A percentile compares a stretch with the other conserved stretches of the same genome.
These are phyloP conservation scores for Trichomycterus rosablanca DNA, from an alignment of 2,113 vertebrate genomes.

Conservation along the genomic window DNA sequence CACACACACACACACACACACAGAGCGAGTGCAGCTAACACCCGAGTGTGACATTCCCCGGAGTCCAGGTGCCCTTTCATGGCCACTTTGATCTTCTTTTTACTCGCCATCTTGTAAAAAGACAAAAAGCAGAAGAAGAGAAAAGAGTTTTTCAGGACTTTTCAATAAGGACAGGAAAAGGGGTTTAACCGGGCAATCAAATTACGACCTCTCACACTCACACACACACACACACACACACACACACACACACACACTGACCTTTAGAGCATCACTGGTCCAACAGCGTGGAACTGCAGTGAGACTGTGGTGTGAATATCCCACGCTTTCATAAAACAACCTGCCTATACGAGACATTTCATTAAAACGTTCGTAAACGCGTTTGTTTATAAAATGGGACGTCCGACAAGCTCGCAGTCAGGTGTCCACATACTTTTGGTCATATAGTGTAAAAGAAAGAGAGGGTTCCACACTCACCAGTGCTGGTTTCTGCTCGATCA, in stretches of 20 bases:
- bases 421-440: too few relatives aligned
- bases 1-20: not conserved
- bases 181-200: slow-evolving; percentile 33
- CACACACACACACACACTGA: not conserved
- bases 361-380: too few relatives aligned
- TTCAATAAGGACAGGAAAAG: slow-evolving; percentile 48
- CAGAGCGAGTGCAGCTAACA: slow-evolving; percentile 55
- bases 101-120: slow-evolving; percentile 64
- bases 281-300: too few relatives aligned
- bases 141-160: slow-evolving; percentile 45
- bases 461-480: not conserved
- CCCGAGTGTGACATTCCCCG: slow-evolving; percentile 64
- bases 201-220: slow-evolving; percentile 26
- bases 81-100: slow-evolving; percentile 65
- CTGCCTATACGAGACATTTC: too few relatives aligned
- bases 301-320: too few relatives aligned
- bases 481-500: not conserved
- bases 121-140: slow-evolving; percentile 46
- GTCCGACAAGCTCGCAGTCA: too few relatives aligned
- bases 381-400: too few relatives aligned
- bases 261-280: slow-evolving; percentile 15
- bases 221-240: not conserved
- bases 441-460: too few relatives aligned
- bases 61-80: slow-evolving; percentile 59
- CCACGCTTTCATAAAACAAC: too few relatives aligned